Conservation (phyloP, 37 sponge, comb jelly and placozoan species). For the Tethya wilhelma region DNA sequence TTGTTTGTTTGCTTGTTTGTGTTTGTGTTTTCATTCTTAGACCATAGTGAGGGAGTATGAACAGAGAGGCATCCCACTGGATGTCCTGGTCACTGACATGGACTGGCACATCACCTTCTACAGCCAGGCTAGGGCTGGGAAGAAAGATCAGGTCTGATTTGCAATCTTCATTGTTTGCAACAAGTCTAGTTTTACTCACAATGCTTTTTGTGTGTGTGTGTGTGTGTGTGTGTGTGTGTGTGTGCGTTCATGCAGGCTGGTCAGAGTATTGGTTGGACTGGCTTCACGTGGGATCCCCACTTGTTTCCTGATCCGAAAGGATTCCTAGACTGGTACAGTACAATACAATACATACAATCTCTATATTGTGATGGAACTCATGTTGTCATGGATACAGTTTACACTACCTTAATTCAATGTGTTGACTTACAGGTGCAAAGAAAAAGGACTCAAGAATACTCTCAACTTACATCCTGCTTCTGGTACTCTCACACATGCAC, state of each 20-base stretch:
- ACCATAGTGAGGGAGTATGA: conserved; percentile 55
- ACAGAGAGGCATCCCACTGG: conserved; percentile 60
- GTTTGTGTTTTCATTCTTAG: conserved; percentile 1
- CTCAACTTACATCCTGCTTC: conserved; percentile 82
- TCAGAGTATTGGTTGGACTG: conserved; percentile 79
- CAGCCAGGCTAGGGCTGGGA: too few species aligned
- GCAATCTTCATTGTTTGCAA: neutral
- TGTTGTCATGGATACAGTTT: too few species aligned
- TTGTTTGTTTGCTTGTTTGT: too few species aligned
- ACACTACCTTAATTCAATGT: too few species aligned
- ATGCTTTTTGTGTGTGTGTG: too few species aligned
- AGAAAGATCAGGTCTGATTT: conserved; percentile 53
- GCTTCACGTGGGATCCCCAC: conserved; percentile 83
- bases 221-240: too few species aligned
- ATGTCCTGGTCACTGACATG: conserved; percentile 81
- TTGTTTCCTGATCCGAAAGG: conserved; percentile 69
- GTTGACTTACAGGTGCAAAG: conserved; percentile 68
- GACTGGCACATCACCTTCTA: conserved; percentile 89
- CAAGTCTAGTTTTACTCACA: too few species aligned
- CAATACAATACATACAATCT: too few species aligned
- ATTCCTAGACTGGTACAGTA: conserved; percentile 77
- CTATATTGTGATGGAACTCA: neutral
- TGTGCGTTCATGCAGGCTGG: too few species aligned
- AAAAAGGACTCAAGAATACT: conserved; percentile 63
- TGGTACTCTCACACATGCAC: conserved; percentile 31